Percentiles rank a stretch among this genome's conserved stretches.
These are phyloP conservation scores for Upupa epops DNA, from an alignment of 2,113 vertebrate species.

Conservation along the genomic window DNA sequence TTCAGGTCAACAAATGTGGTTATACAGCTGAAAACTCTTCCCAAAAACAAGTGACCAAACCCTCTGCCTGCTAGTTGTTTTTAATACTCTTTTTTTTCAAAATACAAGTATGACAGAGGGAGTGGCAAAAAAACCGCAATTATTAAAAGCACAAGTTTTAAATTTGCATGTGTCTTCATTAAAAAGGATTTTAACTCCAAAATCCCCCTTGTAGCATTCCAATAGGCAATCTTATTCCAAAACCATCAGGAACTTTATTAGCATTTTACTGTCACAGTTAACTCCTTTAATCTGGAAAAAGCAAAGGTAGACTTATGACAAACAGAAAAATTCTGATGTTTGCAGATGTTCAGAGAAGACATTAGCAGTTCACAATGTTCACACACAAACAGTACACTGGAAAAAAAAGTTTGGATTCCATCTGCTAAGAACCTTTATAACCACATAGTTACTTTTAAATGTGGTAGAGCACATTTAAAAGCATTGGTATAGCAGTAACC, in stretches of 20 bases:
- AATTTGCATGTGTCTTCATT: not conserved
- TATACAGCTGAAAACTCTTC: conserved; percentile 33
- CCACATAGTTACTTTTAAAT: not conserved
- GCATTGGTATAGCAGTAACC: not conserved
- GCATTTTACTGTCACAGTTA: not conserved
- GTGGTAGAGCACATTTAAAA: not conserved
- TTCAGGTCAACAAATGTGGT: conserved; percentile 51
- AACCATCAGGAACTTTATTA: not conserved
- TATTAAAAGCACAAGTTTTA: conserved; percentile 10
- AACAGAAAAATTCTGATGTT: not conserved
- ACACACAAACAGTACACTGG: not conserved
- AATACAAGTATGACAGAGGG: not conserved
- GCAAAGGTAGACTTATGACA: conserved; percentile 28
- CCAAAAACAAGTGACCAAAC: conserved; percentile 35
- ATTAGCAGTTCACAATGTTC: not conserved
- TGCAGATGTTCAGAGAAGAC: not conserved
- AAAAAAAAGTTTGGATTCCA: not conserved
- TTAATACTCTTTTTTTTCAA: not conserved
- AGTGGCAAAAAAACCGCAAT: conserved; percentile 12
- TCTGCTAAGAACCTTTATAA: not conserved
- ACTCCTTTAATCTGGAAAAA: not conserved
- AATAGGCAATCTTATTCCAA: conserved; percentile 42
- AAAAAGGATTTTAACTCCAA: conserved; percentile 31
- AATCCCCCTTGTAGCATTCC: conserved; percentile 15
- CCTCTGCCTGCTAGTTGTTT: not conserved